phyloP scores from a whole-genome alignment of 1,140 invertebrate genomes.

The Centruroides sculpturatus region DNA sequence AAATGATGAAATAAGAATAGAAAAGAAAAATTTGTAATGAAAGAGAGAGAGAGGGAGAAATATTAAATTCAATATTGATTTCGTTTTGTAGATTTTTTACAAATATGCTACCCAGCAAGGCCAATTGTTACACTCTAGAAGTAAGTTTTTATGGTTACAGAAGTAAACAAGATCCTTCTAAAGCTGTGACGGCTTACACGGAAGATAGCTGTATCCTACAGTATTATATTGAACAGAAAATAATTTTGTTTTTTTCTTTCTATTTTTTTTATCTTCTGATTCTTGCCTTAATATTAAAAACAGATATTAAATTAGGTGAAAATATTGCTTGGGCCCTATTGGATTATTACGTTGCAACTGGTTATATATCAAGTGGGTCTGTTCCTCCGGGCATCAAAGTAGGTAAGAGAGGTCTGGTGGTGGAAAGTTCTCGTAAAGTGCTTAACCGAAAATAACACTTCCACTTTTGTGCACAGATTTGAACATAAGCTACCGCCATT shows the following conservation, averaged over 20 bases:
- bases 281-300: constrained; percentile 5
- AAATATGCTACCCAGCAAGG: constrained; percentile 46
- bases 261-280: not conserved
- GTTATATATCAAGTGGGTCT: constrained; percentile 44
- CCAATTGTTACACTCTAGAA: constrained; percentile 71
- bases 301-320: constrained; percentile 51
- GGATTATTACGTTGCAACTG: constrained; percentile 62
- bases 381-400: not conserved
- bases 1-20: no score
- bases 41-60: no score
- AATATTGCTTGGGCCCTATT: constrained; percentile 57
- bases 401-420: not conserved
- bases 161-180: constrained; percentile 34
- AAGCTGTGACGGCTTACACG: constrained; percentile 59
- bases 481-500: no score
- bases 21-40: no score
- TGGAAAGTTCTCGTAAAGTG: no score
- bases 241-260: not conserved
- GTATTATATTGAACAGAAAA: not conserved
- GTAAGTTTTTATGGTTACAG: constrained; percentile 75
- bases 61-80: no score
- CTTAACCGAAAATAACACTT: no score
- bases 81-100: constrained; percentile 37
- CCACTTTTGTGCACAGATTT: no score
- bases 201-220: constrained; percentile 83